These are phyloP conservation scores for Papilio helenus DNA, from an alignment of 1,140 invertebrate genomes.

Conservation along the genomic window DNA sequence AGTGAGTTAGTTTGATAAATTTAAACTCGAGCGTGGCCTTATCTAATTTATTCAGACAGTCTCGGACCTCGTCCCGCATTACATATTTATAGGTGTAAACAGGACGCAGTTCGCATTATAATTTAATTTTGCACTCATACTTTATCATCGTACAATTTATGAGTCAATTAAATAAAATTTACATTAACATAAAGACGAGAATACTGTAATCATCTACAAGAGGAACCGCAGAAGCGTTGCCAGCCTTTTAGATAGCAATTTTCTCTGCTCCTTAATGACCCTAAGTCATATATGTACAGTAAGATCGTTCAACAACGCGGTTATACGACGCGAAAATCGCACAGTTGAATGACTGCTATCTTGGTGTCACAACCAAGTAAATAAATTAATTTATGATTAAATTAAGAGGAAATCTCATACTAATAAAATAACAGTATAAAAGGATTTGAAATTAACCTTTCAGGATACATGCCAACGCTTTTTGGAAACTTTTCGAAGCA, in stretches of 20 bases:
- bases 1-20: conserved; percentile 12
- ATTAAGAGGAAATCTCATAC: background rate
- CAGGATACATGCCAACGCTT: background rate
- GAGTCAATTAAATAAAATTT: background rate
- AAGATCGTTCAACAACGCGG: no score
- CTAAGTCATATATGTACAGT: no score
- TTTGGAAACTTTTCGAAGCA: background rate
- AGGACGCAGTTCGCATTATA: conserved; percentile 10
- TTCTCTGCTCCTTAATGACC: no score
- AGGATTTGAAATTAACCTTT: background rate
- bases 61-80: conserved; percentile 21
- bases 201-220: background rate
- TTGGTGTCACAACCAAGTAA: background rate
- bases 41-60: conserved; percentile 24
- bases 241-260: no score
- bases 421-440: background rate
- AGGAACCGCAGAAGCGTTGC: no score
- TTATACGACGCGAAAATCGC: no score
- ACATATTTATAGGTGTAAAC: conserved; percentile 21
- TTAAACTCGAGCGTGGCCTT: conserved; percentile 9
- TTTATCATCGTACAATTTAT: conserved; percentile 17
- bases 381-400: background rate
- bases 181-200: no score
- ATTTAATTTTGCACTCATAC: conserved; percentile 21
- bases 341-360: background rate